These are phyloP conservation scores for Calephelis perditalis DNA, from an alignment of 2,888 invertebrate genomes.

Conservation along the genomic window DNA sequence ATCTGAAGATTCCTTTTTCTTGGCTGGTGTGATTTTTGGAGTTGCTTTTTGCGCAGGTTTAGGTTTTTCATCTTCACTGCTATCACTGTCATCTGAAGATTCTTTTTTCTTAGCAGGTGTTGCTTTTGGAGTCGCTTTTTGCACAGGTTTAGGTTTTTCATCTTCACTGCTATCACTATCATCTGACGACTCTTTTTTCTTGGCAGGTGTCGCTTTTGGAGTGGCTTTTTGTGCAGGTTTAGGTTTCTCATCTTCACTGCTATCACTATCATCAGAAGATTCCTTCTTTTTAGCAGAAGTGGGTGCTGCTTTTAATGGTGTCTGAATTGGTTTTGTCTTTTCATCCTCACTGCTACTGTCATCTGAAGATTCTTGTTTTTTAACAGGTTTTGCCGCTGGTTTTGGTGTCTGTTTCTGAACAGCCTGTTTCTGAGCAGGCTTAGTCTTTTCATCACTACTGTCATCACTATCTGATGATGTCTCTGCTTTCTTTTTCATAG, in stretches of 20 bases:
- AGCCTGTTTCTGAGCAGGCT: conserved; percentile 30
- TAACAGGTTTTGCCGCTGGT: conserved; percentile 40
- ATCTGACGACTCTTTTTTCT: conserved; percentile 36
- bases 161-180: conserved; percentile 39
- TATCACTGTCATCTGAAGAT: too few relatives aligned
- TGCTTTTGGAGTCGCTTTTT: conserved; percentile 27
- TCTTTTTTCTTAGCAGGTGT: too few relatives aligned
- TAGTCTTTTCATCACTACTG: conserved; percentile 50
- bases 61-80: too few relatives aligned
- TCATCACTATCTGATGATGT: conserved; percentile 48
- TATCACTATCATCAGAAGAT: conserved; percentile 40
- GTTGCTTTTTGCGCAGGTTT: too few relatives aligned
- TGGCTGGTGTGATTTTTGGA: too few relatives aligned
- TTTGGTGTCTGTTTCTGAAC: conserved; percentile 33
- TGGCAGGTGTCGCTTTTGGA: conserved; percentile 33
- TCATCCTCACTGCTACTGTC: conserved; percentile 41
- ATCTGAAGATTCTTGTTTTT: conserved; percentile 34
- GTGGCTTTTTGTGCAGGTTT: conserved; percentile 30
- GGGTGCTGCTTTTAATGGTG: conserved; percentile 30
- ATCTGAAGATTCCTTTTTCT: too few relatives aligned
- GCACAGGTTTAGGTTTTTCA: conserved; percentile 31
- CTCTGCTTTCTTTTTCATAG: conserved; percentile 32
- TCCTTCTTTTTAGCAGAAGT: conserved; percentile 39
- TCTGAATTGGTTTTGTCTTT: conserved; percentile 28
- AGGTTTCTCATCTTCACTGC: conserved; percentile 39